Evolutionary conservation across 2,888 invertebrate genomes (phyloP), one percentile per base, ranked within the genome.

Genomic region (Octodonta nipae): DNA sequence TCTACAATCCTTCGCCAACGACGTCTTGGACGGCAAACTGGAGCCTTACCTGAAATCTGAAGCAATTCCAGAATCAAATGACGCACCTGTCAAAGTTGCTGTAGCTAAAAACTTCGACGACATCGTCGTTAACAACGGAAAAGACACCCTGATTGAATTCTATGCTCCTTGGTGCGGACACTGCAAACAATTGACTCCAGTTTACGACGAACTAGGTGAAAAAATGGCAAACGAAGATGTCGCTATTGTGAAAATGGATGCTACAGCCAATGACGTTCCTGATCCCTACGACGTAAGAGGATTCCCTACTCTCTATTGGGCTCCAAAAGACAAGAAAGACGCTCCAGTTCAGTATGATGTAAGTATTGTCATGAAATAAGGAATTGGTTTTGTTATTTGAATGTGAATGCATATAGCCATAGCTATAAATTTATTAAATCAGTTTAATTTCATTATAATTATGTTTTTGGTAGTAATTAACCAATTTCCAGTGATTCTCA

Each of bases 131-230:
- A 83, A 96, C 57, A 83, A 86, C 49, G 83, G 71, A 16, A 83
- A 89, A 56, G 98, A 99, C 60, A 87, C 88, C 2, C 71, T 99
- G 26, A 74, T 98, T 46, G 96, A 99, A 66, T 98, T 98, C 68
- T 98, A 98, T 63, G 96, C 96, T 17, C 95, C 95, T 1, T 96
- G 95, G 95, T 93, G 92, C 61, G 95, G 96, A 45, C 96, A 98
- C 58, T 99, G 98, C 70, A 96, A 98, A 66, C 86, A 85, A 61
- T 70, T 99, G 28, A 73, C 87, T 2, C 98, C 98, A 12, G 71
- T 87, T 33, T 98, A 74, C 64, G 93, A 95, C 37, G 93, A 98
- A 63, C 70, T 98, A 16, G 98, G 86, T 22, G 78, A 80, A 36
- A 86, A 85, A 67, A 76, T 78, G 22, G 49, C 46, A 41, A 68